Base-by-base conservation (phyloP, 64 coral and sea anemone genomes). In the Montipora capricornis region DNA sequence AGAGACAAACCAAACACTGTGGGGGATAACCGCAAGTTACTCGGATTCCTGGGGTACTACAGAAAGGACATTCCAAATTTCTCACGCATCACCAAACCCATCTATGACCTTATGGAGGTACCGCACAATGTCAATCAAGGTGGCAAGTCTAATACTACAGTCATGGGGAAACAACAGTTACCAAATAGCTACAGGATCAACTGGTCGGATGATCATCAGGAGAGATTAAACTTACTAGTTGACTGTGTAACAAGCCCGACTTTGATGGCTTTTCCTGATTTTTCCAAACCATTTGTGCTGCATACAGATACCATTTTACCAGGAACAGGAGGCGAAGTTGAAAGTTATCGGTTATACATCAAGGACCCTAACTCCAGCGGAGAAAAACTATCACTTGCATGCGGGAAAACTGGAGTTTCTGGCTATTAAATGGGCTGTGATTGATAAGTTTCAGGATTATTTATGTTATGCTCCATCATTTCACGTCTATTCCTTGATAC, bases 11-110 rank as follows among this genome's bases (percentile, higher is more conserved):
- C 75, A n/a, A 52, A 48, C 0, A 89, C 87, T 0, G 87, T 89
- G 4, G 75, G 87, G 26, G 87, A 89, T 53, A 53, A 78, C 51
- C 87, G 76, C 60, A 89, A 79, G 49, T 58, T 89, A 24, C 87
- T 89, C 2, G 87, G 74, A 47, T 61, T 90, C 47, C 11, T 90
- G 8, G 45, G 50, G 6, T 90, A 80, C 59, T 77, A 90, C 50
- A 47, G 74, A n/a, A 75, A 90, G 48, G 79, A 80, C 24, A 90
- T 90, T 5, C 75, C 55, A 26, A 37, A 90, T 61, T 90, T 90
- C 29, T 80, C 88, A 80, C 75, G 76, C 58, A 90, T 77, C 44
- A 59, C 88, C n/a, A 90, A 90, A 68, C 59, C 74, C 75, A 60
- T 90, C 45, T 90, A 78, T 19, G 67, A 90, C 24, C n/a, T 90